phyloP scores from a whole-genome alignment of 2,113 vertebrate species.

The Polypterus bichir region DNA sequence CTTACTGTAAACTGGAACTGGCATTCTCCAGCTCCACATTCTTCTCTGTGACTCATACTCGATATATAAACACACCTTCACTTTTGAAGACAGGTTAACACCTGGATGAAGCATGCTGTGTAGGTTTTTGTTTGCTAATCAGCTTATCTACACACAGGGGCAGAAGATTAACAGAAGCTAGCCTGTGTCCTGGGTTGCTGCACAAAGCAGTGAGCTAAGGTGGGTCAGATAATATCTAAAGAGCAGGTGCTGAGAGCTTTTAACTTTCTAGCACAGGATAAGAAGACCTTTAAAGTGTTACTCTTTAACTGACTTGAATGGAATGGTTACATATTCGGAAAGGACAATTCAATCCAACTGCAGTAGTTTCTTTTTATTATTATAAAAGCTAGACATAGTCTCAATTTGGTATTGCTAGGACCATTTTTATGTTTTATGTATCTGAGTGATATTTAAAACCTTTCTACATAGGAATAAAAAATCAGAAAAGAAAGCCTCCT shows the following conservation, averaged over 20 bases:
- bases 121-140: slow-evolving; percentile 5
- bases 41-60: slow-evolving; percentile 4
- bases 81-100: slow-evolving; percentile 6
- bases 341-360: not conserved
- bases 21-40: slow-evolving; percentile 1
- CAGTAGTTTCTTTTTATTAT: too few species aligned
- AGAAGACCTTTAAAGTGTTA: not conserved
- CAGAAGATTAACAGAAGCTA: slow-evolving; percentile 9
- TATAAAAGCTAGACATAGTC: too few species aligned
- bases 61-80: slow-evolving; percentile 7
- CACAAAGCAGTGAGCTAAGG: not conserved
- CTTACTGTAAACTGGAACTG: slow-evolving; percentile 6
- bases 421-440: too few species aligned
- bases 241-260: slow-evolving; percentile 1
- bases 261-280: not conserved
- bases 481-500: too few species aligned
- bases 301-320: slow-evolving; percentile 1
- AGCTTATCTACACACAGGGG: slow-evolving; percentile 3
- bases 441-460: too few species aligned
- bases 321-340: not conserved
- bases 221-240: slow-evolving; percentile 7
- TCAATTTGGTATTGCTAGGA: too few species aligned
- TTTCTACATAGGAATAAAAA: too few species aligned
- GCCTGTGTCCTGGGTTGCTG: slow-evolving; percentile 2
- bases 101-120: not conserved